Conservation (phyloP, 2,888 invertebrate genomes). For the Nemoura dubitans region DNA sequence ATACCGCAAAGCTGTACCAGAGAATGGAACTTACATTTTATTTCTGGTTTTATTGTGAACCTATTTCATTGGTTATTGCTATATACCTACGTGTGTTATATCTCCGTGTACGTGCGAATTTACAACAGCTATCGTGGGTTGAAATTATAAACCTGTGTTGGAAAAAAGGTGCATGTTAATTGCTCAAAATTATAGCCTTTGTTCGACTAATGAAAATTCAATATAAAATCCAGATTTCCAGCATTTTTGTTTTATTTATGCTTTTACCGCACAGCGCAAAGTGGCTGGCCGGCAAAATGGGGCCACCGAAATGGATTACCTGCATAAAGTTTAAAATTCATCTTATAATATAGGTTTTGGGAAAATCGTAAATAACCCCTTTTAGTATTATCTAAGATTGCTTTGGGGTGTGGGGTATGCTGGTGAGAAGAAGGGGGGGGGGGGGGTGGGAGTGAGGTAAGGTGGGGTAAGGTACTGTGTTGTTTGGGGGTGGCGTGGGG, state of each 20-base stretch:
- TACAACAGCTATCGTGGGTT: background rate
- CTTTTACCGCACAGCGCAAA: background rate
- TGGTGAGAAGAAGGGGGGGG: background rate
- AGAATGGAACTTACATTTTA: background rate
- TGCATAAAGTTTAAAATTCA: slow-evolving; percentile 30
- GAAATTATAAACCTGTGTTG: background rate
- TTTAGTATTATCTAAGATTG: slow-evolving; percentile 41
- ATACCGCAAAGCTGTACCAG: background rate
- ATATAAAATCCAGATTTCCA: background rate
- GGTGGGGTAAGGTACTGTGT: background rate
- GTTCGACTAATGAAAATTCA: background rate
- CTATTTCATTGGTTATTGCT: background rate
- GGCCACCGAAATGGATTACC: slow-evolving; percentile 9
- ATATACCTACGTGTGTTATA: background rate
- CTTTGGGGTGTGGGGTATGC: background rate
- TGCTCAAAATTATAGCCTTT: background rate
- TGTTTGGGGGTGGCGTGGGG: background rate
- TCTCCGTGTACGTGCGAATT: background rate
- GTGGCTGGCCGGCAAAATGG: background rate
- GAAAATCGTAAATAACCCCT: slow-evolving; percentile 38
- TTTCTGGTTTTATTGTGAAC: background rate
- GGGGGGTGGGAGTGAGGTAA: background rate
- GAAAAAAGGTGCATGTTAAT: background rate
- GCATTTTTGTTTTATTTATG: background rate
- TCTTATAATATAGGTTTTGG: slow-evolving; percentile 32